These are phyloP conservation scores for Cordylochernes scorpioides DNA, from an alignment of 2,888 invertebrate species.

Conservation along the genomic window DNA sequence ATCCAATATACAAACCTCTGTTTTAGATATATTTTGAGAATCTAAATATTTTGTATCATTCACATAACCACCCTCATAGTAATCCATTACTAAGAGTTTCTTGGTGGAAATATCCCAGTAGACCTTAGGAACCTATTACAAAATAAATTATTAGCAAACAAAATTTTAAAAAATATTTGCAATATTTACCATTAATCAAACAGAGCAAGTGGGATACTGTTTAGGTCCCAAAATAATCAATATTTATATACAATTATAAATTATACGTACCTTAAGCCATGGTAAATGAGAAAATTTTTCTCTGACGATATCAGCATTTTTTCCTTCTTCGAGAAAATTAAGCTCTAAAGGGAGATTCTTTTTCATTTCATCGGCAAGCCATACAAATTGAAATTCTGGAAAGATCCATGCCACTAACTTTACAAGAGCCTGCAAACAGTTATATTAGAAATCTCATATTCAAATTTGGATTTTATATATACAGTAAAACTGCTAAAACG, in stretches of 20 bases:
- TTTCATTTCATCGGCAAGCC: constrained; percentile 87
- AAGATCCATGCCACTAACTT: constrained; percentile 56
- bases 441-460: no score
- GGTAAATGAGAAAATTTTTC: constrained; percentile 36
- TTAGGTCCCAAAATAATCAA: no score
- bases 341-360: constrained; percentile 70
- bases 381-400: constrained; percentile 82
- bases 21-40: constrained; percentile 29
- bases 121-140: constrained; percentile 36
- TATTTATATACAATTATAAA: no score
- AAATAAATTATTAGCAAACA: no score
- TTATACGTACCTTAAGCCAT: constrained; percentile 62
- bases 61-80: constrained; percentile 69
- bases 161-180: no score
- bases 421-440: constrained; percentile 41
- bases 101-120: constrained; percentile 55
- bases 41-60: constrained; percentile 64
- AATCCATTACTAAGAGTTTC: constrained; percentile 85
- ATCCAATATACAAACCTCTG: constrained; percentile 23
- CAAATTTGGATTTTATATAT: no score
- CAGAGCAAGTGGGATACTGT: no score
- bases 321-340: constrained; percentile 64
- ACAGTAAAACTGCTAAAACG: no score
- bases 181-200: no score
- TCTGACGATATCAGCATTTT: constrained; percentile 59